Percentiles rank a stretch among this genome's conserved stretches.
Conservation (phyloP, 2,888 invertebrate species). For the Zaprionus obscuricornis region DNA sequence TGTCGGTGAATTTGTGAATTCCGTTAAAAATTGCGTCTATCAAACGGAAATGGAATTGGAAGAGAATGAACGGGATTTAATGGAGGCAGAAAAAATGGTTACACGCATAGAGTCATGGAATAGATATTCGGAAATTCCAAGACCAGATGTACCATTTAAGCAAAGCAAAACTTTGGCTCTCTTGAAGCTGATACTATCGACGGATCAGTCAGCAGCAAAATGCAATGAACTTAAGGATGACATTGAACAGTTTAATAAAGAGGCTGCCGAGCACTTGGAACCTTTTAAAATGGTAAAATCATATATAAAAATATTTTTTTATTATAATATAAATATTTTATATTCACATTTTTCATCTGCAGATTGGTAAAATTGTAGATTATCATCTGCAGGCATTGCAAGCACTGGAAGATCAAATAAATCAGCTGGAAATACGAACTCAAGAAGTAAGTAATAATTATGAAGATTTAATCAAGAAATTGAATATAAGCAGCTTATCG, state of each 20-base stretch:
- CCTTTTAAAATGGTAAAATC: conserved; percentile 31
- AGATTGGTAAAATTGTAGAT: conserved; percentile 44
- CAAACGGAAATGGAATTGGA: conserved; percentile 47
- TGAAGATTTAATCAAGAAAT: not conserved
- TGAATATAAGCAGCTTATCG: not conserved
- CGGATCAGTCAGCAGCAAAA: conserved; percentile 32
- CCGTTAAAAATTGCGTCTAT: conserved; percentile 20
- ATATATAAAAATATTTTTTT: not conserved
- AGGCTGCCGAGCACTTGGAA: not conserved
- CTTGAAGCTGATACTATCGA: conserved; percentile 37
- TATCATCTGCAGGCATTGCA: conserved; percentile 31
- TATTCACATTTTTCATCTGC: no score
- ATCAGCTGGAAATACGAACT: conserved; percentile 9
- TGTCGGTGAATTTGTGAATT: conserved; percentile 27
- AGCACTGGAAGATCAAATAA: conserved; percentile 33
- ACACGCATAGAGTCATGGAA: conserved; percentile 7
- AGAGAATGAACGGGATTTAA: conserved; percentile 29
- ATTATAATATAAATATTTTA: not conserved
- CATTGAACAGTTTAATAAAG: conserved; percentile 28
- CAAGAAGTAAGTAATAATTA: not conserved
- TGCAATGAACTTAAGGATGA: conserved; percentile 33
- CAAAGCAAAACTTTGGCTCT: conserved; percentile 26
- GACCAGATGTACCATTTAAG: not conserved
- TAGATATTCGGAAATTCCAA: not conserved
- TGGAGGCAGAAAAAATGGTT: conserved; percentile 25